Evolutionary conservation across 2,888 invertebrate genomes (phyloP), one percentile per base, ranked within the genome.

Genomic region (Orthonychiurus folsomi): DNA sequence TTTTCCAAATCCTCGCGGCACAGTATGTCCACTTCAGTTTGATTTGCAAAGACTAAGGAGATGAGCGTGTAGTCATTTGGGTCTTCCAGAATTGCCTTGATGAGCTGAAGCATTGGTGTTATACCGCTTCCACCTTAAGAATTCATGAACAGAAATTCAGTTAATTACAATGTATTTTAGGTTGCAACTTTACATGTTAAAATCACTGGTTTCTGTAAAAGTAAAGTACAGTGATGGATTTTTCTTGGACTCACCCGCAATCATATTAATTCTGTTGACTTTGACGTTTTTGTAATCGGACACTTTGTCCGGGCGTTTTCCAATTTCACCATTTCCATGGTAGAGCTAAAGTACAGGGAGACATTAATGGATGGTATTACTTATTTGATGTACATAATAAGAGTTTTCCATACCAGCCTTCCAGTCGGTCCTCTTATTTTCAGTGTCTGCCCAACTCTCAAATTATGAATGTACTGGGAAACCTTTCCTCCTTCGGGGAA

Each of bases 401-500:
- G n/a, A n/a, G 52, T 58, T 23, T 18, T 1, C 24, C 55, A 18
- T 23, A 62, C 62, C 25, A 62, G 37, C 48, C 50, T n/a, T 3
- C 97, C 97, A 3, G 90, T 89, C 0, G 97, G 97, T 21, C 97
- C 97, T 59, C 94, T 83, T 59, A 97, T 86, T 75, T 95, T 92
- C 69, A 99, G 89, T 2, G 85, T 88, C 66, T 96, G 94, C 9
- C 93, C 94, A 65, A 96, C 82, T 74, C 88, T 84, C 83, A 99
- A 80, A 73, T 81, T 82, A 70, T 99, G 89, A 75, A 99, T 79
- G 77, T 94, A 81, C 76, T 99, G 97, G 1, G 93, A 89, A 89
- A 99, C 86, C 80, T 96, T 96, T 9, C 99, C 97, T 60, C 97
- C 97, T 1, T 93, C 91, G 0, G 95, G 96, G 78, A 96, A 97